Evolutionary conservation across 2,888 invertebrate genomes (phyloP).

Genomic region (Brachypterus glaber): DNA sequence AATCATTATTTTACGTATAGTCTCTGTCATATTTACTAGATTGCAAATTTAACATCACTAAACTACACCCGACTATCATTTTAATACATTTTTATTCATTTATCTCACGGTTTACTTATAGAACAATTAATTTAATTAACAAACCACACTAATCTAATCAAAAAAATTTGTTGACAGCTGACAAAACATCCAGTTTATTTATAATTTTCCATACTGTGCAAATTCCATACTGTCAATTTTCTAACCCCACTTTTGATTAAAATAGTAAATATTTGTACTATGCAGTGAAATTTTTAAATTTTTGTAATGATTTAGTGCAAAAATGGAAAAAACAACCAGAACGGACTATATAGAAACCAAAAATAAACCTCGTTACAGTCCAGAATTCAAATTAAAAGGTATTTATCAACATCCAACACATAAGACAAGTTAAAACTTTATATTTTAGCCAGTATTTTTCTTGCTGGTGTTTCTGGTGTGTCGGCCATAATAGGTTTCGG

Average conservation of each 20-base stretch:
- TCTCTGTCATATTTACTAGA: slow-evolving; percentile 24
- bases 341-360: not conserved
- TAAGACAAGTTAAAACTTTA: not conserved
- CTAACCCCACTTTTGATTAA: no score
- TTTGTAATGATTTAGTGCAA: no score
- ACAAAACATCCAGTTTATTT: slow-evolving; percentile 22
- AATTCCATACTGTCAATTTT: no score
- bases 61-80: slow-evolving; percentile 17
- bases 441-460: slow-evolving; percentile 57
- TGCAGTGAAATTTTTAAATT: no score
- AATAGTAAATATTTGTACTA: no score
- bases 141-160: slow-evolving; percentile 23
- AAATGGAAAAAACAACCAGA: slow-evolving; percentile 1
- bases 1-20: slow-evolving; percentile 29
- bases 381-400: slow-evolving; percentile 22
- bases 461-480: slow-evolving; percentile 64
- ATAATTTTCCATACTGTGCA: no score
- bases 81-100: slow-evolving; percentile 21
- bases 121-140: slow-evolving; percentile 17
- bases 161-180: slow-evolving; percentile 27
- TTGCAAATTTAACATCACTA: slow-evolving; percentile 17
- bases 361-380: slow-evolving; percentile 12
- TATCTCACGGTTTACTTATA: slow-evolving; percentile 22
- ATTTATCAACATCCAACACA: not conserved
- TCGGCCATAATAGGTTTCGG: slow-evolving; percentile 77